A percentile compares a stretch with the other conserved stretches of the same genome.
phyloP scores from a whole-genome alignment of 2,113 vertebrate genomes.

The Corydoras sp. region DNA sequence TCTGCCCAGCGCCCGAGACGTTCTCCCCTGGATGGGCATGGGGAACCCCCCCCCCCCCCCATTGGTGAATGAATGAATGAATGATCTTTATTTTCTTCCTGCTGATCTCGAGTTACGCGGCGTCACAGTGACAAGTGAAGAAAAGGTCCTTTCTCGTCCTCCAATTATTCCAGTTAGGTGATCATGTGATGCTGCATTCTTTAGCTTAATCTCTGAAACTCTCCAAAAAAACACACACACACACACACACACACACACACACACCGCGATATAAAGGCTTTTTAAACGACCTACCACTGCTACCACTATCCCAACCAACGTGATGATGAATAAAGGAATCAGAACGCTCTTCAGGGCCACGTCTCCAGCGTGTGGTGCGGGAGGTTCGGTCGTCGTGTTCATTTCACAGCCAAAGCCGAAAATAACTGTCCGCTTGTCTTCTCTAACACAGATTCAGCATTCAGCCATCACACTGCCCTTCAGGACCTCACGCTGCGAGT shows the following conservation, averaged over 20 bases:
- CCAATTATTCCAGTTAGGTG: not conserved
- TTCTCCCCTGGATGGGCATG: no score
- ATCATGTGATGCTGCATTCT: slow-evolving; percentile 28
- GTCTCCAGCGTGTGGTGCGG: slow-evolving; percentile 63
- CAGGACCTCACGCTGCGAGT: slow-evolving; percentile 56
- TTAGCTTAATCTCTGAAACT: slow-evolving; percentile 2
- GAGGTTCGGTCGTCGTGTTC: slow-evolving; percentile 76
- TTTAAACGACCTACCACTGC: slow-evolving; percentile 77
- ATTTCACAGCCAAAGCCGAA: slow-evolving; percentile 48
- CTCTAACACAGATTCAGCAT: not conserved
- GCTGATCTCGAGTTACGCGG: no score
- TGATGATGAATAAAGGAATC: slow-evolving; percentile 84
- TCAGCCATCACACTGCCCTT: not conserved
- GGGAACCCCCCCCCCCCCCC: no score
- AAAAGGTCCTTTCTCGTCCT: slow-evolving; percentile 11
- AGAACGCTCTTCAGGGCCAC: slow-evolving; percentile 76
- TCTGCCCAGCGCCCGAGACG: no score
- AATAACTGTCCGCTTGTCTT: not conserved
- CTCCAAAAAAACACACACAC: no score
- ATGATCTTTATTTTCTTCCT: no score
- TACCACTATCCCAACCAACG: slow-evolving; percentile 72
- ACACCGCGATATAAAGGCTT: not conserved
- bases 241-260: not conserved
- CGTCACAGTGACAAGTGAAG: not conserved
- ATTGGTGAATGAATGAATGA: no score